Conservation (phyloP, 37 sponge, comb jelly and placozoan species). For the Dysidea cf. avara region DNA sequence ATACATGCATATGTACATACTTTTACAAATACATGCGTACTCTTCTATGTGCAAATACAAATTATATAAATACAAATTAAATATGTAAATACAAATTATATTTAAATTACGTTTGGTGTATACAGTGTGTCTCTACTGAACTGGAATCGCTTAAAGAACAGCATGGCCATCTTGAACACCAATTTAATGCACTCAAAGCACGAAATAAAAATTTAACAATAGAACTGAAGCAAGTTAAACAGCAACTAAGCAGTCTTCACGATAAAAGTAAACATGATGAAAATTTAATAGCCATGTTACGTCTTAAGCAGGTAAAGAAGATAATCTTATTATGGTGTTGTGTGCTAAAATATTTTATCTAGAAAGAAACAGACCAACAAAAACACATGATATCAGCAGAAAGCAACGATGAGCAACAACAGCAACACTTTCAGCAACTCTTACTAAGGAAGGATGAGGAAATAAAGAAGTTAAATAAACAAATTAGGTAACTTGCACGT, state of each 20-base stretch:
- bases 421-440: too few species aligned
- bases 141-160: conserved; percentile 33
- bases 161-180: conserved; percentile 37
- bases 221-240: conserved; percentile 41
- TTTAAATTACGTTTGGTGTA: not conserved
- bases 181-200: conserved; percentile 59
- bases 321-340: too few species aligned
- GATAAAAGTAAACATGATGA: conserved; percentile 3
- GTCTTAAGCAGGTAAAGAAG: too few species aligned
- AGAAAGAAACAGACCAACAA: too few species aligned
- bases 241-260: conserved; percentile 10
- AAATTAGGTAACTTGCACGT: conserved; percentile 17
- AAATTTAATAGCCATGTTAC: not conserved
- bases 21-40: not conserved
- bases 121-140: conserved; percentile 18
- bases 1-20: too few species aligned
- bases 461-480: not conserved
- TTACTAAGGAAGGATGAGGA: conserved; percentile 8
- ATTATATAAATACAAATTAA: not conserved
- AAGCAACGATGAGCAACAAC: too few species aligned
- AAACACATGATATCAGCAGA: too few species aligned
- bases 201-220: conserved; percentile 67
- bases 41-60: not conserved
- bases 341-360: too few species aligned
- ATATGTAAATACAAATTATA: not conserved